Conservation (phyloP, 64 coral and sea anemone genomes). For the Montipora capricornis region DNA sequence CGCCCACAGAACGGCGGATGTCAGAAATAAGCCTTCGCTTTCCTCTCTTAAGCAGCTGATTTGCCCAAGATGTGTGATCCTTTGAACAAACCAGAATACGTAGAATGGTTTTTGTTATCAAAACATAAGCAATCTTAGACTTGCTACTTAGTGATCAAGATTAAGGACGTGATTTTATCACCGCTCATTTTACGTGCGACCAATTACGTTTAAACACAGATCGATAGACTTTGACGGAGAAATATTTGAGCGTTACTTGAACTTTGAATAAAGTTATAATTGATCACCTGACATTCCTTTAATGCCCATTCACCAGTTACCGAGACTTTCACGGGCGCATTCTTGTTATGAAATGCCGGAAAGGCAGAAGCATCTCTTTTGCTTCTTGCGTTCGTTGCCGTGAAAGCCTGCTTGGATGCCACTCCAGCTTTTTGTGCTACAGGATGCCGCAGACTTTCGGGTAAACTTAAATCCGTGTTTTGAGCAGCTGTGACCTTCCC, state of each 20-base stretch:
- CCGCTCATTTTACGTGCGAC: no score
- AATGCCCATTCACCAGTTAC: constrained; percentile 97
- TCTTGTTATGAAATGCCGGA: constrained; percentile 73
- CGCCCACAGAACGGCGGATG: constrained; percentile 85
- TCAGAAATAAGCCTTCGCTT: constrained; percentile 72
- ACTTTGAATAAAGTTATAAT: not conserved
- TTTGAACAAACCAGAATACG: constrained; percentile 42
- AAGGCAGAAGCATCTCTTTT: constrained; percentile 63
- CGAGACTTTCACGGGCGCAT: constrained; percentile 87
- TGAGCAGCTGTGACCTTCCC: constrained; percentile 80
- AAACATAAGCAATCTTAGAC: not conserved
- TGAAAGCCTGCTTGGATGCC: constrained; percentile 75
- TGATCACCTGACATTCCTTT: constrained; percentile 83
- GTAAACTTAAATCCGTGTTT: constrained; percentile 63
- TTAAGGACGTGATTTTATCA: no score
- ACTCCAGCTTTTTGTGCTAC: constrained; percentile 67
- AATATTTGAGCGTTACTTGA: not conserved
- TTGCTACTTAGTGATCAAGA: not conserved
- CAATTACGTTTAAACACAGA: no score
- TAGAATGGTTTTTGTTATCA: not conserved
- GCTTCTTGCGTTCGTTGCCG: not conserved
- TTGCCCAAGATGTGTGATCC: constrained; percentile 87
- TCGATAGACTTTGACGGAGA: no score
- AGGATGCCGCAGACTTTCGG: constrained; percentile 54
- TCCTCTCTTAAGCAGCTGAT: constrained; percentile 80